Percentiles rank a stretch among this genome's conserved stretches.
These are phyloP conservation scores for Lepidurus apus DNA, from an alignment of 1,140 invertebrate genomes.

Conservation along the genomic window DNA sequence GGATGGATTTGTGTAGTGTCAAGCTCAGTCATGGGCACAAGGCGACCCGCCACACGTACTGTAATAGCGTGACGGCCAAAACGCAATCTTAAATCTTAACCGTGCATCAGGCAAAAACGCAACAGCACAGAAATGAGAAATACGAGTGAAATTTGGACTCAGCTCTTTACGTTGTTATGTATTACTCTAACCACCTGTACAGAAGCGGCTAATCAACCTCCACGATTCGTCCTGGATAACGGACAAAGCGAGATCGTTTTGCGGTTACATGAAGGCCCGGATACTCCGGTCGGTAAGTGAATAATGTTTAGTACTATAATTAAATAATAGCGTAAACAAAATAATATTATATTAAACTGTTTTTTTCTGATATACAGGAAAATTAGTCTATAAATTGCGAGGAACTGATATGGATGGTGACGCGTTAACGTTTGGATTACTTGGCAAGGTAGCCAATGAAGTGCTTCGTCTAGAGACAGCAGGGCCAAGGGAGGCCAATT, in stretches of 20 bases:
- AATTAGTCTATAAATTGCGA: constrained; percentile 71
- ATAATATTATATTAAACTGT: not conserved
- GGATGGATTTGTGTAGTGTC: not conserved
- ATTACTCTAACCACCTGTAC: constrained; percentile 19
- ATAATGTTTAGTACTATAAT: constrained; percentile 23
- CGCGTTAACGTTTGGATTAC: constrained; percentile 71
- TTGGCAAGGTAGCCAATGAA: constrained; percentile 65
- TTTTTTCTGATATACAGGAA: constrained; percentile 56
- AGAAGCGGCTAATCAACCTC: constrained; percentile 60
- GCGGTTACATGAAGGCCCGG: constrained; percentile 75
- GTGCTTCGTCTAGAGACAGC: constrained; percentile 76
- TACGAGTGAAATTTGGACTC: not conserved
- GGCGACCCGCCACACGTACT: constrained; percentile 6
- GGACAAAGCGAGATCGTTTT: constrained; percentile 83
- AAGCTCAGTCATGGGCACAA: constrained; percentile 17
- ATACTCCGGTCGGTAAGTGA: constrained; percentile 72
- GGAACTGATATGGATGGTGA: constrained; percentile 81
- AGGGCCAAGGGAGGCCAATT: constrained; percentile 71
- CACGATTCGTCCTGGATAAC: constrained; percentile 69
- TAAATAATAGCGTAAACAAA: not conserved
- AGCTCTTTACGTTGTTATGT: constrained; percentile 24
- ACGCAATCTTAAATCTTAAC: constrained; percentile 25
- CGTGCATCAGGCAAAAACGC: constrained; percentile 23
- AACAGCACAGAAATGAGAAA: constrained; percentile 27
- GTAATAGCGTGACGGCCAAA: constrained; percentile 23